Conservation (phyloP, 2,113 vertebrate genomes). For the Pardalotus punctatus region DNA sequence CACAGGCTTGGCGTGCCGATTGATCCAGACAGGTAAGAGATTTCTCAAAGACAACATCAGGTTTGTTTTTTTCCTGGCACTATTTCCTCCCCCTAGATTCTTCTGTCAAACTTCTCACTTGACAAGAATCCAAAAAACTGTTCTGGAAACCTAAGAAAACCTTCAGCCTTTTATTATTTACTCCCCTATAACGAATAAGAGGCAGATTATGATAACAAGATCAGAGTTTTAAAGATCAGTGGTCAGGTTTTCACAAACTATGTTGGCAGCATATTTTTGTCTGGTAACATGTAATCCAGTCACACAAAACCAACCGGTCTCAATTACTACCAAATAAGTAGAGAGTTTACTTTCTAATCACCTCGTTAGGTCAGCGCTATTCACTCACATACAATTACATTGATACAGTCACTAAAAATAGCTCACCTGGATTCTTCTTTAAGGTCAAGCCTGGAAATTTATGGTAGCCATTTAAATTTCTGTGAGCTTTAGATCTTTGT, state of each 20-base stretch:
- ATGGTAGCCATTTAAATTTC: not conserved
- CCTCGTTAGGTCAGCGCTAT: not conserved
- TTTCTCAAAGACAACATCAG: not conserved
- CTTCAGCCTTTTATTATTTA: not conserved
- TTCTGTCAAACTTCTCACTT: not conserved
- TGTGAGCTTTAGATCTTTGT: not conserved
- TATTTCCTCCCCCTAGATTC: accelerated
- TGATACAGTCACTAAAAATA: not conserved
- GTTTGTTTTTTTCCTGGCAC: not conserved
- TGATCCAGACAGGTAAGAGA: not conserved
- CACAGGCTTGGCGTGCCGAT: accelerated
- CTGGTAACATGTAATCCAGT: not conserved
- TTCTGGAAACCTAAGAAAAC: not conserved
- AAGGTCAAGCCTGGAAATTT: not conserved
- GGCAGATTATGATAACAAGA: not conserved
- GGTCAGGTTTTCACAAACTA: not conserved
- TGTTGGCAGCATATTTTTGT: not conserved
- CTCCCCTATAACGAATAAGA: not conserved
- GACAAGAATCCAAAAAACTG: not conserved
- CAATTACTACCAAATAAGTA: not conserved
- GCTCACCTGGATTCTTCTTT: not conserved
- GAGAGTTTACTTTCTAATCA: not conserved
- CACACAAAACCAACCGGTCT: not conserved
- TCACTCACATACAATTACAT: not conserved
- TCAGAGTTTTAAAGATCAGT: not conserved